These are phyloP conservation scores for Tortrix viridana DNA, from an alignment of 2,888 invertebrate species.

Conservation along the genomic window DNA sequence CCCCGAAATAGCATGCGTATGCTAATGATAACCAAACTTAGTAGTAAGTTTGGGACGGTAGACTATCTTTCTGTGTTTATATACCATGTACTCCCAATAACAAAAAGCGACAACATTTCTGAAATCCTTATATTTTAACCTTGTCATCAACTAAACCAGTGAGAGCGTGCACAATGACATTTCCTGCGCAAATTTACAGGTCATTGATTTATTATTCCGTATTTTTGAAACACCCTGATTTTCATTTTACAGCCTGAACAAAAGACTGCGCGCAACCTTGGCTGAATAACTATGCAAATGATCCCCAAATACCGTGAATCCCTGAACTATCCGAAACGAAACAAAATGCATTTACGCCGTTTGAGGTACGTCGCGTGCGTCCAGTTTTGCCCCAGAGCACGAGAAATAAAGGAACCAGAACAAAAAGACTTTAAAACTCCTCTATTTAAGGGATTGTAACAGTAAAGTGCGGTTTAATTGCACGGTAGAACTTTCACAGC, in stretches of 20 bases:
- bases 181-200: background rate
- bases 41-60: background rate
- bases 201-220: background rate
- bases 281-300: conserved; percentile 33
- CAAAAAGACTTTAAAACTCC: conserved; percentile 77
- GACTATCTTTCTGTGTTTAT: background rate
- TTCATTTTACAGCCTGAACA: conserved; percentile 3
- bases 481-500: conserved; percentile 70
- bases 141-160: too few relatives aligned
- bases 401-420: conserved; percentile 47
- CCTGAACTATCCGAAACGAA: conserved; percentile 31
- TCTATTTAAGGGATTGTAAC: conserved; percentile 80
- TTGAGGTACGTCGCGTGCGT: conserved; percentile 32
- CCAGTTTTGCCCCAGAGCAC: conserved; percentile 48
- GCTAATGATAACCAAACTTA: conserved; percentile 18
- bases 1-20: conserved; percentile 10
- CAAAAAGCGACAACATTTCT: too few relatives aligned
- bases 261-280: conserved; percentile 4
- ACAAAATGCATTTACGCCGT: conserved; percentile 30
- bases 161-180: background rate
- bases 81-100: too few relatives aligned
- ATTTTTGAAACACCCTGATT: conserved; percentile 2
- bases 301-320: conserved; percentile 36
- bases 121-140: too few relatives aligned
- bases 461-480: conserved; percentile 81